Evolutionary conservation across 2,888 invertebrate species (phyloP).

Genomic region (Callyntrura sp.): DNA sequence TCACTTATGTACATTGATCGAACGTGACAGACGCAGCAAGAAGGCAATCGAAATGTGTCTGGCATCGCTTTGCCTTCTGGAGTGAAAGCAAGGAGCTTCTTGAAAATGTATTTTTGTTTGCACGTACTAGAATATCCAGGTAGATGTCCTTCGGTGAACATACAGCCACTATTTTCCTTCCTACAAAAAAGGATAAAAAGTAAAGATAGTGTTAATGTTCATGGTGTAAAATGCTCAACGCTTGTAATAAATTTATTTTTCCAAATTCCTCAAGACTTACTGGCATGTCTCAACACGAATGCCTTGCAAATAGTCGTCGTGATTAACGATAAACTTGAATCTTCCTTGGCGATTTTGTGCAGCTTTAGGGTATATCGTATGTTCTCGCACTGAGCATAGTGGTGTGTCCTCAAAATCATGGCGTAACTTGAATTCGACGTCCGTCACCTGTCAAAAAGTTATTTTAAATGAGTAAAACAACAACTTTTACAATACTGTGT

Average conservation of each 20-base stretch:
- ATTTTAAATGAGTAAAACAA: not conserved
- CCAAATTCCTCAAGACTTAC: slow-evolving; percentile 87
- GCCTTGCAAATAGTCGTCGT: slow-evolving; percentile 89
- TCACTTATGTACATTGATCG: slow-evolving; percentile 81
- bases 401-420: slow-evolving; percentile 76
- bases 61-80: slow-evolving; percentile 84
- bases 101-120: slow-evolving; percentile 88
- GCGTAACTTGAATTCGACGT: slow-evolving; percentile 59
- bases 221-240: no score
- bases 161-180: slow-evolving; percentile 86
- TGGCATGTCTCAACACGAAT: slow-evolving; percentile 91
- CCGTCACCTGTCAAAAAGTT: slow-evolving; percentile 51
- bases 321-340: slow-evolving; percentile 91
- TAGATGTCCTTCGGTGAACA: slow-evolving; percentile 86
- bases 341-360: slow-evolving; percentile 88
- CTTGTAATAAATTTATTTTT: not conserved
- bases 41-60: slow-evolving; percentile 87
- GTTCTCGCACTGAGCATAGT: slow-evolving; percentile 84
- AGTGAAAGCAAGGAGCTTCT: slow-evolving; percentile 87
- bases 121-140: slow-evolving; percentile 87
- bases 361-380: slow-evolving; percentile 88
- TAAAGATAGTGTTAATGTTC: not conserved
- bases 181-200: slow-evolving; percentile 15
- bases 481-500: not conserved
- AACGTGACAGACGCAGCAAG: slow-evolving; percentile 90